Percentiles rank a stretch among this genome's conserved stretches.
Conservation (phyloP, 2,888 invertebrate species). For the Gastrophysa polygoni region DNA sequence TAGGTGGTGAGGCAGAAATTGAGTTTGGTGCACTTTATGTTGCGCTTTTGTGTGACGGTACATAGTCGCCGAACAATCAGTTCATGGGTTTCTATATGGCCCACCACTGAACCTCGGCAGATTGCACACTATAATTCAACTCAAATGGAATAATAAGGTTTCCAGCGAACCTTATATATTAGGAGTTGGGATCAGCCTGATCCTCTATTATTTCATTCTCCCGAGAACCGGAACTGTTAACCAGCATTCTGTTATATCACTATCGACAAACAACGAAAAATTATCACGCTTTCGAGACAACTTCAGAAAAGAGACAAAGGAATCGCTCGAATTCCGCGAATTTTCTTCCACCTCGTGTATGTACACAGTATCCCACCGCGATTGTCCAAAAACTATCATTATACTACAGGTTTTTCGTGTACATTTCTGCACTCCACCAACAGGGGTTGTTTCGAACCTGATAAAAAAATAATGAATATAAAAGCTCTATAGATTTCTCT, state of each 20-base stretch:
- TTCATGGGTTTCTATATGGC: not conserved
- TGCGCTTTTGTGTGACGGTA: not conserved
- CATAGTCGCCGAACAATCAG: not conserved
- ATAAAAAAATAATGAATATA: too few relatives aligned
- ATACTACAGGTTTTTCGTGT: too few relatives aligned
- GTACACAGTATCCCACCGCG: not conserved
- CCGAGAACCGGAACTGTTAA: not conserved
- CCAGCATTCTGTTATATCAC: not conserved
- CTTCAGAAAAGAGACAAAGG: not conserved
- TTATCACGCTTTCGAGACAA: not conserved
- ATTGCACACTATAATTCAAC: not conserved
- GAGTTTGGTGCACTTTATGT: too few relatives aligned
- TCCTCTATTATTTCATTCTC: slow-evolving; percentile 16
- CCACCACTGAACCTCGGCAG: not conserved
- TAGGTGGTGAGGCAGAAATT: too few relatives aligned
- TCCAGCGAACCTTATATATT: slow-evolving; percentile 10
- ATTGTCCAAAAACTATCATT: not conserved
- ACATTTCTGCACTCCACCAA: too few relatives aligned
- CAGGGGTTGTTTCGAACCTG: too few relatives aligned
- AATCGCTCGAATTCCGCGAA: not conserved
- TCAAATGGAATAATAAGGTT: slow-evolving; percentile 18
- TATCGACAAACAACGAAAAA: too few relatives aligned
- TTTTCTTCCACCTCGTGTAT: not conserved
- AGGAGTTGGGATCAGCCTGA: slow-evolving; percentile 13
- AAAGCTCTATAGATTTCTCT: too few relatives aligned